phyloP scores from a whole-genome alignment of 2,888 invertebrate genomes.

The Nipponacmea schrenckii region DNA sequence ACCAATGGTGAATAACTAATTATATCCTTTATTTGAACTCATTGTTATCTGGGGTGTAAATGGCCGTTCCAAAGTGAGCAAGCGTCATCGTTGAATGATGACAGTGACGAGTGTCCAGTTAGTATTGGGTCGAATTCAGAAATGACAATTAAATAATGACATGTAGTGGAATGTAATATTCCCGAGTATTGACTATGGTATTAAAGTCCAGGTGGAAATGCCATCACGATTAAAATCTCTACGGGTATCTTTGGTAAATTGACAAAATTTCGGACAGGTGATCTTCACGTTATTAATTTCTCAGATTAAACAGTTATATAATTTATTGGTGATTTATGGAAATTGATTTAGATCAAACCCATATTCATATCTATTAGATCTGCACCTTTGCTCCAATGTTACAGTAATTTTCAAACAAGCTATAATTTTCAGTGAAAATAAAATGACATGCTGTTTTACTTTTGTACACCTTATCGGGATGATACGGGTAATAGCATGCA shows the following conservation, averaged over 20 bases:
- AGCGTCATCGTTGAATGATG: constrained; percentile 2
- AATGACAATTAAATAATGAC: constrained; percentile 2
- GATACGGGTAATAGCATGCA: no score
- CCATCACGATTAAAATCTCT: neutral
- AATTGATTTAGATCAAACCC: no score
- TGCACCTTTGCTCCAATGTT: no score
- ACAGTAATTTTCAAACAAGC: no score
- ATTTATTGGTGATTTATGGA: no score
- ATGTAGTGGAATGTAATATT: constrained; percentile 1
- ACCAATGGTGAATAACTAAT: constrained; percentile 7
- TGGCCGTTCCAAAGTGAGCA: neutral
- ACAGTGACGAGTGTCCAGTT: constrained; percentile 8
- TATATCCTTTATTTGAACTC: neutral
- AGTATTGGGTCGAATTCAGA: neutral
- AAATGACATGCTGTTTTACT: no score
- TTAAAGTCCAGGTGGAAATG: constrained; percentile 1
- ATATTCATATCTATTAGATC: no score
- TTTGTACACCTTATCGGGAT: no score
- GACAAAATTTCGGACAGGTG: neutral
- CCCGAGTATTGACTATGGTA: neutral
- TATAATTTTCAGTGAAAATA: no score
- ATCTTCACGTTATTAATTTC: neutral
- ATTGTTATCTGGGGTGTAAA: constrained; percentile 1
- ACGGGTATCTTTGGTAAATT: neutral
- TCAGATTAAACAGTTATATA: no score